Evolutionary conservation across 1,140 invertebrate genomes (phyloP), one percentile per base, ranked within the genome.

Genomic region (Panulirus ornatus): DNA sequence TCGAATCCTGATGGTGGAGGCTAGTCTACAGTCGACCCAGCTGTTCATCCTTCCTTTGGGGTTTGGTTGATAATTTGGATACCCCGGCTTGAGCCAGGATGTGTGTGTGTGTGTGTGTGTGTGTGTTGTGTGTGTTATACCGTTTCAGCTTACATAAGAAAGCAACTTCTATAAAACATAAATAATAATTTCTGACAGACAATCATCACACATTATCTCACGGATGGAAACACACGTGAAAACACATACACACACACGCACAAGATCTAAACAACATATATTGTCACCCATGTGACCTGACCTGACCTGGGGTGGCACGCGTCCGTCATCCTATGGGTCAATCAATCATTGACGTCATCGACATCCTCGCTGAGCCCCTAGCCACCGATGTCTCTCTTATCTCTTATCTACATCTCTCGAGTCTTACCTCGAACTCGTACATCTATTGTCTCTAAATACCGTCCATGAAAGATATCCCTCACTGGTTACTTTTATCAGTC

Each of bases 291-390:
- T 22, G 38, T 76, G 73, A 76, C 73, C 73, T 76, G 73, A 76
- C n/a, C 38, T 76, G 73, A 76, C 73, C 73, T 22, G 9, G 38
- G 9, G 38, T 44, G 73, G 73, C 73, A 76, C 73, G 73, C 27
- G 73, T 40, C n/a, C 19, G 38, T 14, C 38, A 76, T 8, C 73
- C 34, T 44, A 22, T 27, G 38, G 9, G 51, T n/a, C n/a, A n/a
- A 54, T 54, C 51, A 8, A 54, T 54, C 51, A 54, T 16, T 54
- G 51, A 19, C 51, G 51, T 9, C 51, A 54, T 19, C 16, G 19
- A n/a, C 73, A 76, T 44, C 73, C 16, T 71, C 70, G 27, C 27
- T 70, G 27, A 70, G 27, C 16, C 66, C 2, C 22, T 8, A n/a
- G 27, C 66, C 3, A 1, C 66, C 66, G 11, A 1, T 34, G 11